These are phyloP conservation scores for Camponotus vicinus DNA, from an alignment of 1,140 invertebrate genomes.

Conservation along the genomic window DNA sequence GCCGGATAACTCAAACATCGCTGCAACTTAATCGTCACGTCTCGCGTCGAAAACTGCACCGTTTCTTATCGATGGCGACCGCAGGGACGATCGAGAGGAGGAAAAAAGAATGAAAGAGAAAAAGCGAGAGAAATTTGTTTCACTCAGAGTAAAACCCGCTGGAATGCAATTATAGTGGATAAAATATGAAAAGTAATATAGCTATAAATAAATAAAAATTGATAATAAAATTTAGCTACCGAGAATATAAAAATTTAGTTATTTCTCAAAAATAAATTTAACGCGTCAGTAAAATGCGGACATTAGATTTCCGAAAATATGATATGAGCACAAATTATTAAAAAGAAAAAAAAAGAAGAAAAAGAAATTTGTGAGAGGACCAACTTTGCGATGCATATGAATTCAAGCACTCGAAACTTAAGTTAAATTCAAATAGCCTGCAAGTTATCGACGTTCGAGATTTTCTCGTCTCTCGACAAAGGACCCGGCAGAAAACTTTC, in stretches of 20 bases:
- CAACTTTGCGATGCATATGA: constrained; percentile 29
- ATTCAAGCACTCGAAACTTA: constrained; percentile 4
- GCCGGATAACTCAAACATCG: constrained; percentile 80
- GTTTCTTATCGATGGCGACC: constrained; percentile 66
- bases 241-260: not conserved
- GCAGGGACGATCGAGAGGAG: not conserved
- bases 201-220: constrained; percentile 18
- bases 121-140: not conserved
- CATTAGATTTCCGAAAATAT: not conserved
- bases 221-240: not conserved
- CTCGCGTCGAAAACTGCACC: constrained; percentile 72
- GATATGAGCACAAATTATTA: not conserved
- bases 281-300: not conserved
- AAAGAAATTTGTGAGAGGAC: not conserved
- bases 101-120: not conserved
- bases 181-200: not conserved
- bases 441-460: constrained; percentile 31
- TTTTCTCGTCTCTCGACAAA: not conserved
- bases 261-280: not conserved
- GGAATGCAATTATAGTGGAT: not conserved
- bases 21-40: constrained; percentile 80
- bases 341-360: not conserved
- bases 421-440: constrained; percentile 46
- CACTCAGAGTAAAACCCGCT: not conserved
- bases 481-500: not conserved